A percentile compares a stretch with the other conserved stretches of the same genome.
Conservation (phyloP, 2,888 invertebrate species). For the Noctua comes region DNA sequence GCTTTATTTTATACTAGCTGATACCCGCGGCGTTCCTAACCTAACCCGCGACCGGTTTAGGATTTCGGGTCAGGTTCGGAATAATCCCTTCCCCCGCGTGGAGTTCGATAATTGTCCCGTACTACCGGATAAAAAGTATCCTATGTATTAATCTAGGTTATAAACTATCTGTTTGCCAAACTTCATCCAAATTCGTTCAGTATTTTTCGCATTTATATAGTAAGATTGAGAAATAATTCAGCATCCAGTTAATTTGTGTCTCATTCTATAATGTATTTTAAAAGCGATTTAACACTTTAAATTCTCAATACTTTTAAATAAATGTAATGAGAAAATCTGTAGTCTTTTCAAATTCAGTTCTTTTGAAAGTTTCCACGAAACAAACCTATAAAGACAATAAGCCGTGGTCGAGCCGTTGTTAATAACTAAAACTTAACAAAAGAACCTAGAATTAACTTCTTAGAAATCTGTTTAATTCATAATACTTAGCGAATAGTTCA, state of each 20-base stretch:
- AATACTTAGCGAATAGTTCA: slow-evolving; percentile 48
- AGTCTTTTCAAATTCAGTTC: slow-evolving; percentile 13
- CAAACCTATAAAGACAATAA: slow-evolving; percentile 13
- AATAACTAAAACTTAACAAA: slow-evolving; percentile 37
- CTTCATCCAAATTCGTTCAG: background rate
- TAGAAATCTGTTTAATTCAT: slow-evolving; percentile 29
- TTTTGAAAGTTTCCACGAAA: slow-evolving; percentile 20
- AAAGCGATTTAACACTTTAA: background rate
- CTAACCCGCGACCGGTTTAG: no score
- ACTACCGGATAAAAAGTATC: background rate
- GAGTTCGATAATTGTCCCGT: background rate
- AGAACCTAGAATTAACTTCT: slow-evolving; percentile 31
- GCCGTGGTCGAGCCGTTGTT: slow-evolving; percentile 22
- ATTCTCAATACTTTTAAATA: background rate
- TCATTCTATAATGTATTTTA: background rate
- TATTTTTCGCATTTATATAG: no score
- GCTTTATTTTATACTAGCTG: background rate
- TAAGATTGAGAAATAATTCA: no score
- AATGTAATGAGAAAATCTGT: background rate
- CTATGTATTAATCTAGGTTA: background rate
- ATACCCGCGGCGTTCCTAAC: background rate
- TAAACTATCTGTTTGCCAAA: background rate
- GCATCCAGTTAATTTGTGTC: no score
- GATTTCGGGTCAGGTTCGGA: no score
- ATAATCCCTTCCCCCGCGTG: background rate